Percentiles rank a stretch among this genome's conserved stretches.
Evolutionary conservation across 1,140 invertebrate species (phyloP).

Genomic region (Zaprionus lachaisei): DNA sequence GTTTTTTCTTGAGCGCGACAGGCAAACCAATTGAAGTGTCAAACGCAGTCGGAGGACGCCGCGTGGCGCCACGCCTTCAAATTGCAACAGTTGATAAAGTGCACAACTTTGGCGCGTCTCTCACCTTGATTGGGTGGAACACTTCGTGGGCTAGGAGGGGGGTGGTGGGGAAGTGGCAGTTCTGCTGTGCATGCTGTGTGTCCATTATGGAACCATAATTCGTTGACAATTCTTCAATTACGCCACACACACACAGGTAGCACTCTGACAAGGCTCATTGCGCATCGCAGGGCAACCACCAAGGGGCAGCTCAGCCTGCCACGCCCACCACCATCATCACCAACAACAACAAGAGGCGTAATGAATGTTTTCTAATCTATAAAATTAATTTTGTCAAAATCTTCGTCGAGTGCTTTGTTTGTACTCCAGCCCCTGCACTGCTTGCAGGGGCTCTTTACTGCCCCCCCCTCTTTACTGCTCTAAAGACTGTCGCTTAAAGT

Average conservation of each 20-base stretch:
- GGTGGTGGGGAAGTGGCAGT: too few species aligned
- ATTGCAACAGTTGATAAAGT: constrained; percentile 77
- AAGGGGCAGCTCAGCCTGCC: background rate
- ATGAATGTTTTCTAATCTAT: constrained; percentile 77
- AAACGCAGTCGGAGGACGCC: constrained; percentile 65
- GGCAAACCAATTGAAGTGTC: constrained; percentile 80
- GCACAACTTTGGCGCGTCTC: constrained; percentile 62
- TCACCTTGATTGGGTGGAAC: background rate
- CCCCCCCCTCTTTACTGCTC: background rate
- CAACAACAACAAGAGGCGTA: constrained; percentile 6
- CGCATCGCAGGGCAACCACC: constrained; percentile 5
- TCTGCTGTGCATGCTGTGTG: constrained; percentile 37
- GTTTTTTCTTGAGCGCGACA: constrained; percentile 47
- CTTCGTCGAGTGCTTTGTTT: constrained; percentile 55
- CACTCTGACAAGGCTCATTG: constrained; percentile 58
- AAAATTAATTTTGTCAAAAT: constrained; percentile 82
- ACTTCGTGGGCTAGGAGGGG: background rate
- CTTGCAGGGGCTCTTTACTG: too few species aligned
- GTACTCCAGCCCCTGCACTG: constrained; percentile 2
- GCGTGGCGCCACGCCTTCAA: constrained; percentile 72
- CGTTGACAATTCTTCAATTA: constrained; percentile 78
- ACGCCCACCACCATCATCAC: background rate
- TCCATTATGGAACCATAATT: constrained; percentile 74
- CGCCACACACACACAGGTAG: constrained; percentile 37
- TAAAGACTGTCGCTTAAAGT: constrained; percentile 13